Evolutionary conservation across 2,888 invertebrate genomes (phyloP).

Genomic region (Drosophila aldrichi): DNA sequence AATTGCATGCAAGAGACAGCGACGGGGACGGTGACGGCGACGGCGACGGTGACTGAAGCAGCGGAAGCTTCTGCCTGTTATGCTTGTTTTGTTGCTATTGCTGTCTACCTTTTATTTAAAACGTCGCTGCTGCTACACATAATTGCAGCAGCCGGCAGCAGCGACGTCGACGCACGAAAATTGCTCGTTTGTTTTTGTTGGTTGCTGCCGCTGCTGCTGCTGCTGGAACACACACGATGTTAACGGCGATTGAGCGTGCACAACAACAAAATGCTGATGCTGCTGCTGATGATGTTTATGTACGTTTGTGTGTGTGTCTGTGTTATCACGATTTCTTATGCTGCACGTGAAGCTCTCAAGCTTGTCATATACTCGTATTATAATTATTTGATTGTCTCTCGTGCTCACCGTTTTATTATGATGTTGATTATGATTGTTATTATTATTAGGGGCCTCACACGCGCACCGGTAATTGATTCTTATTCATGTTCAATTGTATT

Average conservation of each 20-base stretch:
- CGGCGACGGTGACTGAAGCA: constrained; percentile 13
- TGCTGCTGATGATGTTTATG: constrained; percentile 4
- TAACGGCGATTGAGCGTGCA: constrained; percentile 55
- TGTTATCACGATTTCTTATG: constrained; percentile 65
- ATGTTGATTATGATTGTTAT: constrained; percentile 19
- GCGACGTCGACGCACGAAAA: constrained; percentile 56
- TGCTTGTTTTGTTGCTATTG: constrained; percentile 29
- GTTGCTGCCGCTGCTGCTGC: constrained; percentile 28
- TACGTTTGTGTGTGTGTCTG: constrained; percentile 25
- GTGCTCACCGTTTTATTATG: constrained; percentile 27
- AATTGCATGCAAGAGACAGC: constrained; percentile 51
- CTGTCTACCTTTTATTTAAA: constrained; percentile 64
- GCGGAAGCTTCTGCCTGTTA: constrained; percentile 30
- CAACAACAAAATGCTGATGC: constrained; percentile 41
- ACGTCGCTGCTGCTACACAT: constrained; percentile 55
- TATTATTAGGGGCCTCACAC: constrained; percentile 36
- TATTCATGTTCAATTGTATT: constrained; percentile 18
- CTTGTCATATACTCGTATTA: constrained; percentile 44
- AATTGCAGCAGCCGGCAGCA: constrained; percentile 61
- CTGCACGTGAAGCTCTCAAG: constrained; percentile 56
- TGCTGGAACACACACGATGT: constrained; percentile 57
- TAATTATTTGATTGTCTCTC: constrained; percentile 55
- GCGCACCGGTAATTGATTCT: constrained; percentile 36
- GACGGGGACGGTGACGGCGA: constrained; percentile 17
- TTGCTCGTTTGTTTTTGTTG: constrained; percentile 55